Conservation (phyloP, 2,797 vertebrate genomes). For the Thripadectes ignobilis region DNA sequence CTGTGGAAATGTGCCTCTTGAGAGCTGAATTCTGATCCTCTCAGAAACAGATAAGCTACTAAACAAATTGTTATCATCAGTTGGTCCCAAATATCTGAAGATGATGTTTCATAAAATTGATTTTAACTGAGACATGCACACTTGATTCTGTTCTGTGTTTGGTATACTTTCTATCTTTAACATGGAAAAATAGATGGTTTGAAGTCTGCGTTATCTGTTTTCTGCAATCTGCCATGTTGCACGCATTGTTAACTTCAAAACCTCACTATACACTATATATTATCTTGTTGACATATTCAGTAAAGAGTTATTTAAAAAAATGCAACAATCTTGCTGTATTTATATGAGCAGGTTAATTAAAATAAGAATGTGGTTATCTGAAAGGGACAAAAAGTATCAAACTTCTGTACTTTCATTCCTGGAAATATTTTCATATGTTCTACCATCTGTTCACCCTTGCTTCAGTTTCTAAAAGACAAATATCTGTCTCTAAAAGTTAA, state of each 20-base stretch:
- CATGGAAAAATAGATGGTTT: slow-evolving; percentile 66
- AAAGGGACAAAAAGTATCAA: not conserved
- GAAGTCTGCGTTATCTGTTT: slow-evolving; percentile 63
- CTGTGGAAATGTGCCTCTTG: slow-evolving; percentile 32
- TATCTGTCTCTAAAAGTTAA: not conserved
- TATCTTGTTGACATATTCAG: slow-evolving; percentile 80
- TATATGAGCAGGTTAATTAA: slow-evolving; percentile 64
- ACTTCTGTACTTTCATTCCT: not conserved
- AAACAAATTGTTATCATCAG: not conserved
- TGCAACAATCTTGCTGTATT: slow-evolving; percentile 65
- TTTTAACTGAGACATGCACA: slow-evolving; percentile 60
- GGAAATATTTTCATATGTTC: not conserved
- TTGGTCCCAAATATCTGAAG: slow-evolving; percentile 26
- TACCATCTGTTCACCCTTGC: not conserved
- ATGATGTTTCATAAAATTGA: slow-evolving; percentile 41
- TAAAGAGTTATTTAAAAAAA: slow-evolving; percentile 79
- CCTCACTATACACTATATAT: slow-evolving; percentile 78
- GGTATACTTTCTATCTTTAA: slow-evolving; percentile 57
- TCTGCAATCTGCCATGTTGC: slow-evolving; percentile 67
- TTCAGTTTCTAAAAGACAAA: not conserved
- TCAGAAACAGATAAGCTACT: not conserved
- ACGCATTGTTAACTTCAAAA: slow-evolving; percentile 76
- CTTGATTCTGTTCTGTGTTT: slow-evolving; percentile 71
- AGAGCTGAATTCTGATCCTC: slow-evolving; percentile 39
- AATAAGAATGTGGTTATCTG: not conserved